Evolutionary conservation across 2,888 invertebrate species (phyloP).

Genomic region (Pemphredon lugubris): DNA sequence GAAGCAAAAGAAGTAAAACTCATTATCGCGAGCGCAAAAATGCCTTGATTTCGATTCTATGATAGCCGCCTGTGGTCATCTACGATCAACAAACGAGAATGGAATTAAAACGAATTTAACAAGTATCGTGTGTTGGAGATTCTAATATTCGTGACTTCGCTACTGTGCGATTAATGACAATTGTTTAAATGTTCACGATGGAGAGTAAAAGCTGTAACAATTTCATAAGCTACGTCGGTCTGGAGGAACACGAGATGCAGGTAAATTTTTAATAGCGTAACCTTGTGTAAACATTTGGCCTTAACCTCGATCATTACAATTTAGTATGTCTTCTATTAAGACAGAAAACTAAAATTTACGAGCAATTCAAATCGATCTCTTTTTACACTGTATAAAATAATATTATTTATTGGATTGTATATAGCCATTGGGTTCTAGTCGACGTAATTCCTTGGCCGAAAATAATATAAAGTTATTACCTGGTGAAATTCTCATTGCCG

Average conservation of each 20-base stretch:
- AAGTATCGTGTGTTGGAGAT: neutral
- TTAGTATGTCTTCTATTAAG: neutral
- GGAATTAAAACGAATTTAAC: constrained; percentile 18
- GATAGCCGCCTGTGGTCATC: constrained; percentile 6
- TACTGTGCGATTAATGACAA: constrained; percentile 12
- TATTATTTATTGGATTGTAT: constrained; percentile 7
- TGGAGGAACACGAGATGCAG: constrained; percentile 81
- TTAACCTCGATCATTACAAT: constrained; percentile 25
- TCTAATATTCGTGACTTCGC: neutral
- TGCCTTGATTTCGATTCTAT: constrained; percentile 16
- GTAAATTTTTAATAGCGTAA: too few relatives aligned
- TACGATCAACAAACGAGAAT: constrained; percentile 34
- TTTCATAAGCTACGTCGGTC: constrained; percentile 81
- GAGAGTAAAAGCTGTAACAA: constrained; percentile 79
- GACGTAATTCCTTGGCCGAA: constrained; percentile 75
- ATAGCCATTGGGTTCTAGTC: constrained; percentile 74
- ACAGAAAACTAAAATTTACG: too few relatives aligned
- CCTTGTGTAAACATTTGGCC: constrained; percentile 43
- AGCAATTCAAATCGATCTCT: neutral
- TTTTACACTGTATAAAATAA: constrained; percentile 3
- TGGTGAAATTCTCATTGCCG: constrained; percentile 92
- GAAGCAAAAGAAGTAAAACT: constrained; percentile 16
- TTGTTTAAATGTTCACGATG: constrained; percentile 61
- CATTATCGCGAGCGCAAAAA: constrained; percentile 1
- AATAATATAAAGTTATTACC: constrained; percentile 77